phyloP scores from a whole-genome alignment of 2,113 vertebrate species.

The Fregetta grallaria region DNA sequence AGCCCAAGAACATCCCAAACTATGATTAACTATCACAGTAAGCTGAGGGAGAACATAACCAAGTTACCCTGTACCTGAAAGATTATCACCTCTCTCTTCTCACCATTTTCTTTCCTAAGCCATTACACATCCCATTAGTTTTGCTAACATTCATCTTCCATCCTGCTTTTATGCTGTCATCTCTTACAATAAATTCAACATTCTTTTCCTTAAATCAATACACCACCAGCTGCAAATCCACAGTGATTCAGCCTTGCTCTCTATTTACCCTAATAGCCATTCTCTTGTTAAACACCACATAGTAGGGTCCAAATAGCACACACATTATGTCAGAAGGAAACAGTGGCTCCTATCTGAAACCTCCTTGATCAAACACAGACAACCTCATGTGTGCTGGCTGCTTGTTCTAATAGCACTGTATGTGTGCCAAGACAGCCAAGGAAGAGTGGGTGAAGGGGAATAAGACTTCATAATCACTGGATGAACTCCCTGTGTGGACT shows the following conservation, averaged over 20 bases:
- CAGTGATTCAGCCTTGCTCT: neutral
- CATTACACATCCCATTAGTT: conserved; percentile 39
- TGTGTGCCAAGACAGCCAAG: accelerated
- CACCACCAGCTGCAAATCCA: neutral
- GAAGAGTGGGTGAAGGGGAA: neutral
- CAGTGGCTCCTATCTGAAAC: neutral
- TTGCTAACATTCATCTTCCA: conserved; percentile 29
- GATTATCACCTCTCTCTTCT: neutral
- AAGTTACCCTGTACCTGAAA: neutral
- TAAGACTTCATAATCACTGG: neutral
- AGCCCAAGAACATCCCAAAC: neutral
- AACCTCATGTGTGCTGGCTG: accelerated
- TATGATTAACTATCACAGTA: conserved; percentile 10
- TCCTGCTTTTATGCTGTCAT: conserved; percentile 25
- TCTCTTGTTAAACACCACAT: neutral
- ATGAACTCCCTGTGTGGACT: neutral
- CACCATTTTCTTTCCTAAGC: neutral
- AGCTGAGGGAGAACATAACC: neutral
- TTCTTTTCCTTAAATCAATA: conserved; percentile 51
- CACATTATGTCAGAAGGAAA: neutral
- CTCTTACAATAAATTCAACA: conserved; percentile 20
- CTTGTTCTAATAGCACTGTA: neutral
- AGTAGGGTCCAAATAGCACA: neutral
- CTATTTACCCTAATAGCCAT: neutral
- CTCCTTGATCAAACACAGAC: neutral